These are phyloP conservation scores for Calliphora vicina DNA, from an alignment of 1,140 invertebrate species.

Conservation along the genomic window DNA sequence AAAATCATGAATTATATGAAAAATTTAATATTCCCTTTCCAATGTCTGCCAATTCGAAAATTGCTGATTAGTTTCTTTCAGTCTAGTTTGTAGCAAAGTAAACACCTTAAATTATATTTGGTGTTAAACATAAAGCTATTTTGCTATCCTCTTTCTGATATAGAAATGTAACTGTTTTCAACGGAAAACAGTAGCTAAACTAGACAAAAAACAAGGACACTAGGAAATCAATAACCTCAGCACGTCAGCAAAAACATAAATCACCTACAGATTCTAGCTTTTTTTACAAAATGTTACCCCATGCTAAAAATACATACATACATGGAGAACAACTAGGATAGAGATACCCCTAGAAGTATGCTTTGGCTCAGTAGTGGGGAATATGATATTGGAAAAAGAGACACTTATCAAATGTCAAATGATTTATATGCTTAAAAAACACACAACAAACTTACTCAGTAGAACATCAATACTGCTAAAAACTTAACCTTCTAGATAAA, in stretches of 20 bases:
- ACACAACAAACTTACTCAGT: neutral
- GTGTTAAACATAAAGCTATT: too few species aligned
- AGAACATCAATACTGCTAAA: neutral
- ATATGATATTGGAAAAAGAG: neutral
- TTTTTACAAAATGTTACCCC: neutral
- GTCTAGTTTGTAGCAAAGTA: too few species aligned
- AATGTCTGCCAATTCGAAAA: too few species aligned
- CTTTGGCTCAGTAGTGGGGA: too few species aligned
- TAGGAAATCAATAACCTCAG: slow-evolving; percentile 26
- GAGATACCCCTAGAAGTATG: neutral
- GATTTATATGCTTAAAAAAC: neutral
- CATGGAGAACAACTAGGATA: neutral
- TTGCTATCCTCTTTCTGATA: too few species aligned
- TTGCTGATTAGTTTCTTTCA: too few species aligned
- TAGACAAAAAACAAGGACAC: neutral
- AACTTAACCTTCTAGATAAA: neutral
- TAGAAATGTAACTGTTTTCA: neutral
- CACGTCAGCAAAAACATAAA: slow-evolving; percentile 22
- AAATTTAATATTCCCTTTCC: too few species aligned
- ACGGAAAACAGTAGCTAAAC: neutral
- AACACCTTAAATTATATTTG: too few species aligned
- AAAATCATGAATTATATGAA: too few species aligned
- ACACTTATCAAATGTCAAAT: slow-evolving; percentile 32
- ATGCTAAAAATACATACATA: neutral
- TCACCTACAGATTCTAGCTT: neutral